Evolutionary conservation across 2,888 invertebrate species (phyloP), one percentile per base, ranked within the genome.

Genomic region (Apodemia zela): DNA sequence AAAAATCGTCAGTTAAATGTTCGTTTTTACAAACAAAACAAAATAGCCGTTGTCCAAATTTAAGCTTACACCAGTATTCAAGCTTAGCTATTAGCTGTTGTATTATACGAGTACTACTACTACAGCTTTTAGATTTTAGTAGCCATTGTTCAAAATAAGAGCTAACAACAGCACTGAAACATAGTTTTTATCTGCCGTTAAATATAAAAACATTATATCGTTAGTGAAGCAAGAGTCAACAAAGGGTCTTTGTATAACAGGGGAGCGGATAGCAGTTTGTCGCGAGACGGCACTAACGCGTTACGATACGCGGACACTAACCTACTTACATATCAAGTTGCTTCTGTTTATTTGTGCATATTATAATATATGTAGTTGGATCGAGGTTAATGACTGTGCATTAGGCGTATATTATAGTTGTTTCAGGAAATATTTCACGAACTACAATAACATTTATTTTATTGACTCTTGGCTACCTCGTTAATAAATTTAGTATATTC

Each of bases 281-380:
- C 8, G 17, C 8, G n/a, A 47, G 47, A 25, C 15, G 29, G 25
- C 57, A 57, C 8, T 11, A 25, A 13, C 57, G 29, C n/a, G 47
- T 47, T 29, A 54, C 25, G 54, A 54, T 54, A 47, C 17, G 45
- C n/a, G 45, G n/a, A 8, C 21, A 57, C 57, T 57, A 57, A 57
- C 29, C 57, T 57, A 57, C 29, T 57, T 57, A 25, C 57, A 57
- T 57, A 57, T 57, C 57, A 29, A 57, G 25, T 57, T 15, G 57
- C 13, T 54, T 42, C 13, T 54, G 54, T 29, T 54, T 57, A 57
- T 57, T 29, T 57, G 25, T 29, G 7, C 54, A 57, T 57, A 57
- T 15, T 47, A 17, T 4, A 54, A 29, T 29, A 25, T 29, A 15
- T n/a, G n/a, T n/a, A n/a, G 13, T 13, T 54, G 54, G 15, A 15